Percentiles rank a stretch among this genome's conserved stretches.
Evolutionary conservation across 2,888 invertebrate genomes (phyloP).

Genomic region (Archips crataeganus): DNA sequence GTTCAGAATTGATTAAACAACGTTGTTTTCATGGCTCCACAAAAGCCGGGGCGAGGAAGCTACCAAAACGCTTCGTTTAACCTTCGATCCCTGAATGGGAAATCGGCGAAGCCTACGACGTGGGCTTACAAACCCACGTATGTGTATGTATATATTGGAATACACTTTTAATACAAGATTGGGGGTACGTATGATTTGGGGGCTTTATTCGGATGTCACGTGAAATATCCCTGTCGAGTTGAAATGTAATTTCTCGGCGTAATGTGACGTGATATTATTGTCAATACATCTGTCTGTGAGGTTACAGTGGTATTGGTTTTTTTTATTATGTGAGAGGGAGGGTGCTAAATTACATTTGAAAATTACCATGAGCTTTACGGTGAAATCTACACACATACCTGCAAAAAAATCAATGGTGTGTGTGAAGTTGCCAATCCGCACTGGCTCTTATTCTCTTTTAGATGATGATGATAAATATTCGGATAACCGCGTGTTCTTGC

Average conservation of each 20-base stretch:
- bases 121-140: slow-evolving; percentile 34
- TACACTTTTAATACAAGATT: slow-evolving; percentile 39
- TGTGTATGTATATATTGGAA: slow-evolving; percentile 20
- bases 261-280: background rate
- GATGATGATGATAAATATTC: too few relatives aligned
- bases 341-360: too few relatives aligned
- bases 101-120: slow-evolving; percentile 57
- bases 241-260: slow-evolving; percentile 7
- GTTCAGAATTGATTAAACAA: background rate
- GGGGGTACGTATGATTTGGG: slow-evolving; percentile 33
- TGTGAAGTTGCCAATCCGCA: too few relatives aligned
- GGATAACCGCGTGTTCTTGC: too few relatives aligned
- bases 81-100: slow-evolving; percentile 76
- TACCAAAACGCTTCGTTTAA: slow-evolving; percentile 77
- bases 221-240: slow-evolving; percentile 33
- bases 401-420: too few relatives aligned
- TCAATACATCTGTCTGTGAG: too few relatives aligned
- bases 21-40: slow-evolving; percentile 55
- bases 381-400: too few relatives aligned
- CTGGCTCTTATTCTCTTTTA: too few relatives aligned
- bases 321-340: too few relatives aligned
- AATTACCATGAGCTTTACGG: too few relatives aligned
- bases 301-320: too few relatives aligned
- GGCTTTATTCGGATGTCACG: slow-evolving; percentile 31
- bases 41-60: slow-evolving; percentile 57